These are phyloP conservation scores for Acropternis orthonyx DNA, from an alignment of 2,797 vertebrate genomes.

Conservation along the genomic window DNA sequence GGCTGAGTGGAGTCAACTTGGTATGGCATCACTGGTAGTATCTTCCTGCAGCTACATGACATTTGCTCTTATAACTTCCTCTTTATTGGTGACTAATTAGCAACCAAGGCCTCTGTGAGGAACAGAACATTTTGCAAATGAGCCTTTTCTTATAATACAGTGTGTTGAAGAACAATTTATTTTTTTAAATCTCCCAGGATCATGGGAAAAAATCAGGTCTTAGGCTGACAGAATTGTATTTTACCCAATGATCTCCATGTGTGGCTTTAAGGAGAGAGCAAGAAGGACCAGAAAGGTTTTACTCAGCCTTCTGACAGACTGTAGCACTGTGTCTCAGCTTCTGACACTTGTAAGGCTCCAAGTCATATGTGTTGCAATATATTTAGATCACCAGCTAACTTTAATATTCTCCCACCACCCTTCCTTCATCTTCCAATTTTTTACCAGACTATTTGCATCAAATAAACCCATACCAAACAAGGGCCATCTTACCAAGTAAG, in stretches of 20 bases:
- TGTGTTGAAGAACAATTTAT: background rate
- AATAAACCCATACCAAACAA: background rate
- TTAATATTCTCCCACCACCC: background rate
- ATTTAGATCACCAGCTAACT: conserved; percentile 1
- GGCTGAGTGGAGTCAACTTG: background rate
- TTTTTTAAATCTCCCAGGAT: background rate
- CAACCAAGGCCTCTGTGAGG: background rate
- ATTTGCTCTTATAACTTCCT: background rate
- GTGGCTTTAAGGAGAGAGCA: background rate
- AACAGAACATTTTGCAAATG: conserved; percentile 9
- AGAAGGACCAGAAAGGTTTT: background rate
- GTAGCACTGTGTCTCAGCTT: background rate
- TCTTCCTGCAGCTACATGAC: background rate
- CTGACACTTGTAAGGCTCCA: background rate
- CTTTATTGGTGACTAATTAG: background rate
- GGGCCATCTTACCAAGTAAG: background rate
- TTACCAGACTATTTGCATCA: background rate
- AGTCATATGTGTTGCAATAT: background rate
- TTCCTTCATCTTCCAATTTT: background rate
- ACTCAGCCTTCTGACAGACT: background rate
- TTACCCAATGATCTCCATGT: background rate
- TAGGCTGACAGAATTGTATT: background rate
- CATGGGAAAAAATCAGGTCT: background rate
- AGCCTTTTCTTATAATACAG: background rate
- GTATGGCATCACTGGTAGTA: background rate